These are phyloP conservation scores for Meleagris gallopavo DNA, from an alignment of 2,113 vertebrate species.

Conservation along the genomic window DNA sequence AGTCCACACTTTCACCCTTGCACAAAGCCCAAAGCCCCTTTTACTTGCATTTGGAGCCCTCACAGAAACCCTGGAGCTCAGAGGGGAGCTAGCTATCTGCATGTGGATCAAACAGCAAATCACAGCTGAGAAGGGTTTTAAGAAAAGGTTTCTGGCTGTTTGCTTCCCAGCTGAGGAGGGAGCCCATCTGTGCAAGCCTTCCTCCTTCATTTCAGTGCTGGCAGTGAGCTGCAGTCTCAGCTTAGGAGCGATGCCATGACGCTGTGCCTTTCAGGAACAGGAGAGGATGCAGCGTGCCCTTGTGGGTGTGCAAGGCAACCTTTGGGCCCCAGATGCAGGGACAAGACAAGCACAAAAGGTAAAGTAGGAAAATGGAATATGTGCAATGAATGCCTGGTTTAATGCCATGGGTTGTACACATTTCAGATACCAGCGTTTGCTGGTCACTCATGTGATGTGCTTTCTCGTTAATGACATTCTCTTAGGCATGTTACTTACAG, in stretches of 20 bases:
- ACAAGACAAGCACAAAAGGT: background rate
- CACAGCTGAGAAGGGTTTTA: background rate
- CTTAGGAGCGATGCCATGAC: background rate
- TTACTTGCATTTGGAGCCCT: background rate
- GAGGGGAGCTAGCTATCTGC: background rate
- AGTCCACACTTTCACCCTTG: background rate
- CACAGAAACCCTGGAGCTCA: background rate
- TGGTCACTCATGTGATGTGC: fast-evolving
- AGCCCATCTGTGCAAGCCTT: background rate
- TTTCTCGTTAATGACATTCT: background rate
- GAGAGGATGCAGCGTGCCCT: background rate
- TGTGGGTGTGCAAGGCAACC: fast-evolving
- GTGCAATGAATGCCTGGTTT: background rate
- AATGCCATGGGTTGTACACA: fast-evolving
- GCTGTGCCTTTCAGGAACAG: background rate
- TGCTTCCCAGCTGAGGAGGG: background rate
- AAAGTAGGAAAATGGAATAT: background rate
- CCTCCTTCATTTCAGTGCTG: background rate
- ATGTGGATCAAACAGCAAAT: background rate
- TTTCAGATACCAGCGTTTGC: background rate
- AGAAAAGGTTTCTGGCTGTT: background rate
- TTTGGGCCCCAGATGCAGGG: fast-evolving
- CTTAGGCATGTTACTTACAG: background rate
- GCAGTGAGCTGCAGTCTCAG: background rate
- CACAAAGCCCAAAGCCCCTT: background rate